Base-by-base conservation (phyloP, 1,140 invertebrate species). In the Aphaenogaster floridana region DNA sequence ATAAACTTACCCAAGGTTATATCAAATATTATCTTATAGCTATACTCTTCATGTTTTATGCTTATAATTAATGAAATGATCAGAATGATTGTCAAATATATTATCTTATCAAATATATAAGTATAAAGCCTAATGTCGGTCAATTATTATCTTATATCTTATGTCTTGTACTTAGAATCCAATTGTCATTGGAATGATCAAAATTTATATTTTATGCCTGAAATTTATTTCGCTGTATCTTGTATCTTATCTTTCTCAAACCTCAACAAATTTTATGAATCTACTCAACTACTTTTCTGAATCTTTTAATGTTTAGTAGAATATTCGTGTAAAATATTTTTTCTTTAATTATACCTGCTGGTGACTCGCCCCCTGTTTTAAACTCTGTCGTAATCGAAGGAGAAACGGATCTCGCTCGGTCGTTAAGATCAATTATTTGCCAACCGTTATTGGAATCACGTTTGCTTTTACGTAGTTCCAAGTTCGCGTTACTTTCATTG, bases 341-440 rank as follows among this genome's bases (percentile, higher is more conserved):
- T 42, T 54, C 9, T 13, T 54, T 28, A 39, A 17, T n/a, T 64
- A 2, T 11, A 13, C n/a, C 0, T n/a, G 5, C 2, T 17, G 42
- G 15, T 61, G 7, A 52, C 36, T 72, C 8, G 87, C 85, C 85
- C 0, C 83, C 59, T 36, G 63, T 61, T 48, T 42, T 89, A 45
- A 36, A 3, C 0, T 42, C 7, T 45, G 34, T 4, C 1, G n/a
- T 13, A 15, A 34, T 15, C 21, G 39, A 39, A 2, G 77, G 9
- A 0, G 57, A 17, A 17, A 34, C 42, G 1, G 57, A 54, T 17
- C 21, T 71, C 0, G 9, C 8, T 0, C 71, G 66, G n/a, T 83
- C 72, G 11, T 28, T 52, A n/a, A 83, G 21, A 61, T 90, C 78
- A 9, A 90, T 66, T 17, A 74, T 0, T 15, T 61, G 59, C 85